phyloP scores from a whole-genome alignment of 2,888 invertebrate genomes.

The Lasioglossum marginatum region DNA sequence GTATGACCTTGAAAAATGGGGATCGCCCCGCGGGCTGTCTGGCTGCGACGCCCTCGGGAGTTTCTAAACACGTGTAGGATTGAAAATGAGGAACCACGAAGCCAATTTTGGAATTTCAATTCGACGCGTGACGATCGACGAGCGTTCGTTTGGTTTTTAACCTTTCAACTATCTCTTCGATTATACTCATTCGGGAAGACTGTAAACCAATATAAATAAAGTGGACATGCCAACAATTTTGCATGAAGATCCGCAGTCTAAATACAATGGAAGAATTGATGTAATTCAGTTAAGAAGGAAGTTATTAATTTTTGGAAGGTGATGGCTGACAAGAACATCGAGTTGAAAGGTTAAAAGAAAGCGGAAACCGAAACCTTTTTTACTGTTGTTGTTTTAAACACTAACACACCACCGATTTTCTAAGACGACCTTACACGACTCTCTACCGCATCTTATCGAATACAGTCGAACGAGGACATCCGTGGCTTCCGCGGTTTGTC shows the following conservation, averaged over 20 bases:
- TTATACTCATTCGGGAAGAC: background rate
- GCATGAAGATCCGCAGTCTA: too few relatives aligned
- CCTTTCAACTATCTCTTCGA: background rate
- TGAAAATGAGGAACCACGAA: background rate
- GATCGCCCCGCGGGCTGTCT: background rate
- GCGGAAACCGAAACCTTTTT: background rate
- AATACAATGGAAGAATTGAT: too few relatives aligned
- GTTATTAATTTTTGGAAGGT: background rate
- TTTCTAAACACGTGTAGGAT: background rate
- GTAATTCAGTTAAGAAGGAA: background rate
- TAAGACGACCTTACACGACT: conserved; percentile 33
- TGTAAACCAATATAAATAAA: background rate
- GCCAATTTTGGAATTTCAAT: background rate
- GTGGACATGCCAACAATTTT: too few relatives aligned
- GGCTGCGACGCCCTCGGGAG: conserved; percentile 3
- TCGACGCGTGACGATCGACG: background rate
- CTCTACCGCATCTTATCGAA: conserved; percentile 19
- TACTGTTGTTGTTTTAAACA: conserved; percentile 3
- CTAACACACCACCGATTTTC: conserved; percentile 45
- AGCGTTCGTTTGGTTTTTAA: background rate
- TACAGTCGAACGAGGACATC: background rate
- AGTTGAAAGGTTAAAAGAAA: background rate
- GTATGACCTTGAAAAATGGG: background rate
- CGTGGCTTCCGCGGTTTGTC: background rate
- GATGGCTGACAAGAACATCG: background rate